phyloP scores from a whole-genome alignment of 2,113 vertebrate genomes.

The zebrafish (Danio rerio) region DNA sequence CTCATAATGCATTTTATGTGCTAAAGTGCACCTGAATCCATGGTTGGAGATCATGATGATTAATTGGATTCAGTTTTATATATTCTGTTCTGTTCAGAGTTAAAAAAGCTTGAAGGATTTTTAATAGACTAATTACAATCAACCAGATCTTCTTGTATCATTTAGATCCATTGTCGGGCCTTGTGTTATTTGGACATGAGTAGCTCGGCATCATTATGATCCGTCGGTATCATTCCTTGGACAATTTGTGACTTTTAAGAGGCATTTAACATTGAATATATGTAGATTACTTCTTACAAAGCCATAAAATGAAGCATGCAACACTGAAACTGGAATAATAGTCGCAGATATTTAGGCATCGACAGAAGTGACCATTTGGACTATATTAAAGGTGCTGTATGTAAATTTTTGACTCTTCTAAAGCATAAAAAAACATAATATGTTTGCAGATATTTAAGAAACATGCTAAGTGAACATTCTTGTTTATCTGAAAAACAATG shows the following conservation, averaged over 20 bases:
- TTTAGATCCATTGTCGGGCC: conserved; percentile 5
- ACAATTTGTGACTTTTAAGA: conserved; percentile 13
- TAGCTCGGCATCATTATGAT: conserved; percentile 9
- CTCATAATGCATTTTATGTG: neutral
- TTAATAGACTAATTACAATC: conserved; percentile 23
- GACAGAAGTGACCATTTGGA: too few species aligned
- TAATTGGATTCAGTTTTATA: too few species aligned
- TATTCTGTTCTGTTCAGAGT: too few species aligned
- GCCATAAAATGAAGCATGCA: neutral
- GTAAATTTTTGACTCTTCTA: too few species aligned
- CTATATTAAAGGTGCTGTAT: too few species aligned
- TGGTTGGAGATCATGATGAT: too few species aligned
- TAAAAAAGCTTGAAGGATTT: neutral
- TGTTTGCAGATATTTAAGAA: too few species aligned
- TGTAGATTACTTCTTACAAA: neutral
- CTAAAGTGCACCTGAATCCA: neutral
- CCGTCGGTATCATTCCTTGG: neutral
- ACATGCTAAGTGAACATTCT: too few species aligned
- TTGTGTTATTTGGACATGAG: neutral
- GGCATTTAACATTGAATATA: neutral
- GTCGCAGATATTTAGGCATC: too few species aligned
- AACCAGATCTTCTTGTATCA: conserved; percentile 11
- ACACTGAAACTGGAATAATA: too few species aligned
- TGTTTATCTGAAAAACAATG: too few species aligned
- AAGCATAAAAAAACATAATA: too few species aligned